These are phyloP conservation scores for Chymomyza fuscimana DNA, from an alignment of 2,888 invertebrate genomes.

Conservation along the genomic window DNA sequence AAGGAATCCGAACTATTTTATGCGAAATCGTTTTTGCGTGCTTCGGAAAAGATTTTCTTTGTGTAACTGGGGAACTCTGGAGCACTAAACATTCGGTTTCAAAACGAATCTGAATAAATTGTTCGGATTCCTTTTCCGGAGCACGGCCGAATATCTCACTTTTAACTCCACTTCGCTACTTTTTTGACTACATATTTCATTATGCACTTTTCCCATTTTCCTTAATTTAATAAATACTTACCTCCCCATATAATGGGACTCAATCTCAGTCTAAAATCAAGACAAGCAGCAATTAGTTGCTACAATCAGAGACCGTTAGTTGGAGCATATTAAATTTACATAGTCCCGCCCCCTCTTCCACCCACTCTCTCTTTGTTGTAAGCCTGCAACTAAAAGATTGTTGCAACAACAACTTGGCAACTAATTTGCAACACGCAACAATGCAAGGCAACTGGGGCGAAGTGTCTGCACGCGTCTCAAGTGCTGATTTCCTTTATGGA, in stretches of 20 bases:
- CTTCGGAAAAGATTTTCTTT: too few species aligned
- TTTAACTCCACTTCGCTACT: too few species aligned
- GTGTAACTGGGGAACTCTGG: too few species aligned
- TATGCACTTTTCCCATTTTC: too few species aligned
- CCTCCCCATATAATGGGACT: too few species aligned
- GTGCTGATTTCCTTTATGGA: slow-evolving; percentile 58
- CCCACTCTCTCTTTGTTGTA: neutral
- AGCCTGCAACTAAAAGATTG: neutral
- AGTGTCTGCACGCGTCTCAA: slow-evolving; percentile 60
- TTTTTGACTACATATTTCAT: too few species aligned
- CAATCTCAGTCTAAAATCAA: neutral
- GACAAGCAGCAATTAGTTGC: neutral
- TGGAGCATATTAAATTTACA: neutral
- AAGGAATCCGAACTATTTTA: too few species aligned
- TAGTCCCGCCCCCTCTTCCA: neutral
- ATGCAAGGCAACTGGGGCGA: slow-evolving; percentile 28
- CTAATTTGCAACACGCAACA: slow-evolving; percentile 71
- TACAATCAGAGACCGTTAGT: slow-evolving; percentile 47
- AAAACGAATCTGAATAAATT: too few species aligned
- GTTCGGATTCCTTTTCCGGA: too few species aligned
- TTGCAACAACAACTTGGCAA: slow-evolving; percentile 13
- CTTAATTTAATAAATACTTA: neutral
- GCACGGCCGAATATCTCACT: too few species aligned
- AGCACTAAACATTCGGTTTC: too few species aligned
- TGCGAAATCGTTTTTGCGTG: too few species aligned